Conservation (phyloP, 2,888 invertebrate genomes). For the Antheraea assamensis region DNA sequence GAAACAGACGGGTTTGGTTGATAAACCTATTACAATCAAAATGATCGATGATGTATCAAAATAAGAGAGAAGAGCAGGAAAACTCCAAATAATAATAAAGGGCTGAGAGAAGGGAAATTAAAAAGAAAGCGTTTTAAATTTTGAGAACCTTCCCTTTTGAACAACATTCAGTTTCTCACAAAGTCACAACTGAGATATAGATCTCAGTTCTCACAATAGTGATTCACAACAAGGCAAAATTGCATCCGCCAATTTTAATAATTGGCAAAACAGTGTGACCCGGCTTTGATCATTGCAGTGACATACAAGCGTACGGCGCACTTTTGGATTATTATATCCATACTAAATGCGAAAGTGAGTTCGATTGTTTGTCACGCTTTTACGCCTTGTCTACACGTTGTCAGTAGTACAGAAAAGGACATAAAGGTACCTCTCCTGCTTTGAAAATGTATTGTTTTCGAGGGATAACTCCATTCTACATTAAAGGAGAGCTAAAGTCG, state of each 20-base stretch:
- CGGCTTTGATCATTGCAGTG: neutral
- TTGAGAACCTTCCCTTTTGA: neutral
- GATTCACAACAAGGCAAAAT: constrained; percentile 24
- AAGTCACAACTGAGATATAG: neutral
- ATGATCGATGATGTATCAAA: too few relatives aligned
- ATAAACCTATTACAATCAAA: too few relatives aligned
- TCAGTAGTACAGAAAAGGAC: too few relatives aligned
- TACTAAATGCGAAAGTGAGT: too few relatives aligned
- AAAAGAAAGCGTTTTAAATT: neutral
- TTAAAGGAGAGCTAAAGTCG: too few relatives aligned
- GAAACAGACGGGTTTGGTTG: too few relatives aligned
- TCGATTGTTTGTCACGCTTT: too few relatives aligned
- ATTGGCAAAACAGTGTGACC: constrained; percentile 6
- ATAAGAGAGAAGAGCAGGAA: too few relatives aligned
- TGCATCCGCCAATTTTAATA: constrained; percentile 14
- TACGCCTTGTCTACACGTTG: too few relatives aligned
- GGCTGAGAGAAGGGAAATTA: neutral
- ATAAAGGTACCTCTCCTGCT: too few relatives aligned
- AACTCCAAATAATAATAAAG: neutral
- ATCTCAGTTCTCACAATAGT: constrained; percentile 15
- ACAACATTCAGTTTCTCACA: neutral
- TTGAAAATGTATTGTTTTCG: too few relatives aligned
- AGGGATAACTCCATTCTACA: too few relatives aligned
- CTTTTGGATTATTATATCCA: neutral
- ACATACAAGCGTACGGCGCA: neutral